phyloP scores from a whole-genome alignment of 2,888 invertebrate genomes.

The Opisthograptis luteolata region DNA sequence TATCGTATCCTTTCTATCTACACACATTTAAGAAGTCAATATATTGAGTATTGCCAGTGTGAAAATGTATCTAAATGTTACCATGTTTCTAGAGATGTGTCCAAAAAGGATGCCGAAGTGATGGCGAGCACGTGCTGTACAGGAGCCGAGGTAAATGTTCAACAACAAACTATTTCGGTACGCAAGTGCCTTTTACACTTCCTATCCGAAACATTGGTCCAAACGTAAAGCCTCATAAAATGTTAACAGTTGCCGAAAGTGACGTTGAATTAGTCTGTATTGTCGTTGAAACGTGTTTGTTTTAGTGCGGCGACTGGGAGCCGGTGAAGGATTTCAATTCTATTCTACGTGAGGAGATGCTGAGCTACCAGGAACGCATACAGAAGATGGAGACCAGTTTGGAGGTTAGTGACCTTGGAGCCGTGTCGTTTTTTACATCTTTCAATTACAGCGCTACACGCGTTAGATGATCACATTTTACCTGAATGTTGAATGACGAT shows the following conservation, averaged over 20 bases:
- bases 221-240: slow-evolving; percentile 43
- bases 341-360: slow-evolving; percentile 47
- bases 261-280: no score
- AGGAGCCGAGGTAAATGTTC: slow-evolving; percentile 55
- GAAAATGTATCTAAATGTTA: slow-evolving; percentile 22
- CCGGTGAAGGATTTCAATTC: slow-evolving; percentile 61
- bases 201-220: slow-evolving; percentile 56
- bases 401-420: slow-evolving; percentile 48
- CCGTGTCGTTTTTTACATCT: no score
- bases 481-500: no score
- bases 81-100: slow-evolving; percentile 53
- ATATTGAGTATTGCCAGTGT: neutral
- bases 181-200: no score
- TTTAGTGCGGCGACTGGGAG: slow-evolving; percentile 65
- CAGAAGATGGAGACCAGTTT: slow-evolving; percentile 60
- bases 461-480: no score
- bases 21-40: no score
- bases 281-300: slow-evolving; percentile 11
- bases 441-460: no score
- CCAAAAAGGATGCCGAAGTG: slow-evolving; percentile 64
- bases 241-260: no score
- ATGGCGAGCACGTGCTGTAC: slow-evolving; percentile 63
- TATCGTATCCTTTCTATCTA: no score
- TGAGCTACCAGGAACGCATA: slow-evolving; percentile 55
- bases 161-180: neutral